Percentiles rank a stretch among this genome's conserved stretches.
phyloP scores from a whole-genome alignment of 2,113 vertebrate species.

The Seriola dumerili region DNA sequence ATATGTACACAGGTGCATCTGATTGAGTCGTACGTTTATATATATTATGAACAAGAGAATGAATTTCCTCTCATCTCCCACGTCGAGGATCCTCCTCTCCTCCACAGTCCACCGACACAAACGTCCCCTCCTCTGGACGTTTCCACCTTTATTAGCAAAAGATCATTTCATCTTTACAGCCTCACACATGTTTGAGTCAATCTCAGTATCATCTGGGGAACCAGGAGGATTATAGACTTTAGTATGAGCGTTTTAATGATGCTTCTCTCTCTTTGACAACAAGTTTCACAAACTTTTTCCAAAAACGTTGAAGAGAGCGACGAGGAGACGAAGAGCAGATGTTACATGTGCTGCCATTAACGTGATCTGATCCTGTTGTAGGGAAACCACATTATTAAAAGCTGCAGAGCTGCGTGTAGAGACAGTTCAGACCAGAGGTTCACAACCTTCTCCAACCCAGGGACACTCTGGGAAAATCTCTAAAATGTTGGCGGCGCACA shows the following conservation, averaged over 20 bases:
- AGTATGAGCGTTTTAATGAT: neutral
- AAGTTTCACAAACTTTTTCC: neutral
- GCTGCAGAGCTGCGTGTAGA: neutral
- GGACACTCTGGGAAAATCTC: too few species aligned
- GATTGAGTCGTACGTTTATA: slow-evolving; percentile 52
- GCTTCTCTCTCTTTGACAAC: neutral
- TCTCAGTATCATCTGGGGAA: neutral
- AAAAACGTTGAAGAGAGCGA: neutral
- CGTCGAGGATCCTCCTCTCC: slow-evolving; percentile 9
- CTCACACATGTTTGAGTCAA: neutral
- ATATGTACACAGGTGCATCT: slow-evolving; percentile 68
- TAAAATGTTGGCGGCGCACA: too few species aligned
- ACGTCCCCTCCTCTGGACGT: slow-evolving; percentile 1
- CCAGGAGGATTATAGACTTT: neutral
- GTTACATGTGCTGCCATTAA: slow-evolving; percentile 16
- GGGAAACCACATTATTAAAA: slow-evolving; percentile 10
- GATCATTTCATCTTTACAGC: slow-evolving; percentile 27
- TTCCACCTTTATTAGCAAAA: slow-evolving; percentile 23
- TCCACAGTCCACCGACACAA: neutral
- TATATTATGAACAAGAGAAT: slow-evolving; percentile 51
- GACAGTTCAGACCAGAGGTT: neutral
- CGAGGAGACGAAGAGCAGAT: slow-evolving; percentile 12
- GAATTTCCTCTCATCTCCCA: slow-evolving; percentile 28
- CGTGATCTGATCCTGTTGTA: neutral
- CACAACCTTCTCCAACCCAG: too few species aligned